phyloP scores from a whole-genome alignment of 2,888 invertebrate genomes.

The Campoplex capitator region DNA sequence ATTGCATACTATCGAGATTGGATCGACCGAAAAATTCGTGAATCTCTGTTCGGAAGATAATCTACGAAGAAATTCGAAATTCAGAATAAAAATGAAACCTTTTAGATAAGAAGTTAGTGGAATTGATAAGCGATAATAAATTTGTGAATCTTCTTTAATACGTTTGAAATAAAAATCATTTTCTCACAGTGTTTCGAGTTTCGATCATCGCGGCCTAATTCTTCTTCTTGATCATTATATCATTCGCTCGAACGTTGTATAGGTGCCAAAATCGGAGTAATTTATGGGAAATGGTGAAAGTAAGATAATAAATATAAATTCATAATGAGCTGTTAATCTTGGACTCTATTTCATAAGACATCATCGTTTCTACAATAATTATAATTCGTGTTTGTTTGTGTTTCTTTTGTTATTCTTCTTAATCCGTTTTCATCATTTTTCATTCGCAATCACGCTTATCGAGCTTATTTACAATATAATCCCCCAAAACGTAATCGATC shows the following conservation, averaged over 20 bases:
- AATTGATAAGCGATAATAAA: background rate
- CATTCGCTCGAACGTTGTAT: background rate
- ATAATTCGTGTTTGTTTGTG: conserved; percentile 77
- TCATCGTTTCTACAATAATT: conserved; percentile 82
- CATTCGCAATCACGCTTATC: conserved; percentile 74
- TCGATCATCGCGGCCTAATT: no score
- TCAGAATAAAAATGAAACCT: background rate
- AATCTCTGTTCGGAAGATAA: conserved; percentile 79
- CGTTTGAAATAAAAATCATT: background rate
- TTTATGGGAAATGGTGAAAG: background rate
- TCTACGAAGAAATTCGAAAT: background rate
- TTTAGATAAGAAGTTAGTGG: background rate
- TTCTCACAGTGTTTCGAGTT: background rate
- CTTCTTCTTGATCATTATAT: no score
- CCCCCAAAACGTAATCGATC: conserved; percentile 70
- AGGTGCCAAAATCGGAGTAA: background rate
- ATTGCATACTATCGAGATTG: conserved; percentile 88
- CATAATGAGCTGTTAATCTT: conserved; percentile 75
- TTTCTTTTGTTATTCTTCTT: conserved; percentile 64
- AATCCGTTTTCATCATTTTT: conserved; percentile 59
- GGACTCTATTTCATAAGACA: conserved; percentile 82
- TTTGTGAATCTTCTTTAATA: background rate
- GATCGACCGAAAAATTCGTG: conserved; percentile 87
- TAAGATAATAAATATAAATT: background rate
- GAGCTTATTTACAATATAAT: conserved; percentile 79